Evolutionary conservation across 2,888 invertebrate genomes (phyloP).

Genomic region (Cyaniris semiargus): DNA sequence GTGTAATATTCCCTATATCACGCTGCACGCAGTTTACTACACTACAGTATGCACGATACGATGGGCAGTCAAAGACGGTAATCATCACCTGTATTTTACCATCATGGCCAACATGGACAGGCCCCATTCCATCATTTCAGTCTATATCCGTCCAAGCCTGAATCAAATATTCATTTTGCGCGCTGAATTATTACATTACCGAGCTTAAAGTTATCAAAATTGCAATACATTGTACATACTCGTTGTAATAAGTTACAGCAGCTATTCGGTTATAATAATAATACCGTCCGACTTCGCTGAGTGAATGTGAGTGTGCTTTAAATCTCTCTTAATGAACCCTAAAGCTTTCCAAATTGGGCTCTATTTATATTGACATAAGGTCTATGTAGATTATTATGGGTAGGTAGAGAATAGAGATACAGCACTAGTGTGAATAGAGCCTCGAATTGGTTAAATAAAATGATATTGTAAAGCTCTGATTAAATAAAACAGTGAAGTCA

Average conservation of each 20-base stretch:
- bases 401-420: not conserved
- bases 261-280: constrained; percentile 45
- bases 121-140: not conserved
- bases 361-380: not conserved
- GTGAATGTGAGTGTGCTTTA: constrained; percentile 45
- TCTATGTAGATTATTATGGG: not conserved
- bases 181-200: not conserved
- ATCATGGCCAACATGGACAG: not conserved
- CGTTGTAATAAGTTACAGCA: not conserved
- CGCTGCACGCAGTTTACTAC: too few relatives aligned
- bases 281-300: constrained; percentile 55
- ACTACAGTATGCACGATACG: not conserved
- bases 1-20: too few relatives aligned
- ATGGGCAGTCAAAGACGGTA: not conserved
- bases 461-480: not conserved
- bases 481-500: not conserved
- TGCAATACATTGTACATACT: constrained; percentile 2
- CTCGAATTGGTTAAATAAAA: not conserved
- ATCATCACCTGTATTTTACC: not conserved
- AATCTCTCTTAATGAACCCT: constrained; percentile 33
- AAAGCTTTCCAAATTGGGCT: not conserved
- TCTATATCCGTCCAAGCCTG: constrained; percentile 2
- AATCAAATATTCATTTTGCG: not conserved
- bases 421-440: not conserved
- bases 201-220: not conserved